Evolutionary conservation across 2,113 vertebrate genomes (phyloP), one percentile per base, ranked within the genome.

Genomic region (Halichoerus grypus): DNA sequence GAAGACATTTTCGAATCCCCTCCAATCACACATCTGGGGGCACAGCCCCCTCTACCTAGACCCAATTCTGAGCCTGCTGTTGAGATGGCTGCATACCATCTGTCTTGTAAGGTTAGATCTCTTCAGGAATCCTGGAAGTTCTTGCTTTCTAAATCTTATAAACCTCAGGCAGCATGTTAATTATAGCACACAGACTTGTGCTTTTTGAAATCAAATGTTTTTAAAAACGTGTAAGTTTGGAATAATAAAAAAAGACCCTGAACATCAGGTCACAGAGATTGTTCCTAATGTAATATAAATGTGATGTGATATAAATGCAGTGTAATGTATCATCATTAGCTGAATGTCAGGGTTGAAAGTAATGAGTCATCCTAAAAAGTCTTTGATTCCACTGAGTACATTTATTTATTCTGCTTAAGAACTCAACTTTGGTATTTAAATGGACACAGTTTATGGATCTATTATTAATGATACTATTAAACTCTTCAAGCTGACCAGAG

Each of bases 391-490:
- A 95, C 28, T 12, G 65, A 98, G 95, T 96, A 72, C 96, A 81
- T 98, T 98, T 98, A 77, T 85, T 96, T 96, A 92, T 92, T 95
- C 97, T 97, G 85, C 83, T 93, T 96, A 97, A 97, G 86, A 96
- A 94, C 77, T 93, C 92, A 97, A 95, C 94, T 98, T 98, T 97
- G 97, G 95, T 97, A 98, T 98, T 97, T 98, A 98, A 97, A 97
- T 89, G 94, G 94, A 87, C 94, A 97, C 81, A 94, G 95, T 97
- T 98, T 98, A 98, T 97, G 83, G 88, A 98, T 98, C 93, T 96
- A 94, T 99, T 98, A 98, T 98, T 98, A 98, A 98, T 98, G 95
- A 76, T 96, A 84, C 86, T 96, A 88, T 98, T 98, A 98, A 98
- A 87, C 71, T 72, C 36, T 97, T 95, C 89, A 77, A 95, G 94